Conservation (phyloP, 2,113 vertebrate genomes). For the Tychaedon coryphoeus region DNA sequence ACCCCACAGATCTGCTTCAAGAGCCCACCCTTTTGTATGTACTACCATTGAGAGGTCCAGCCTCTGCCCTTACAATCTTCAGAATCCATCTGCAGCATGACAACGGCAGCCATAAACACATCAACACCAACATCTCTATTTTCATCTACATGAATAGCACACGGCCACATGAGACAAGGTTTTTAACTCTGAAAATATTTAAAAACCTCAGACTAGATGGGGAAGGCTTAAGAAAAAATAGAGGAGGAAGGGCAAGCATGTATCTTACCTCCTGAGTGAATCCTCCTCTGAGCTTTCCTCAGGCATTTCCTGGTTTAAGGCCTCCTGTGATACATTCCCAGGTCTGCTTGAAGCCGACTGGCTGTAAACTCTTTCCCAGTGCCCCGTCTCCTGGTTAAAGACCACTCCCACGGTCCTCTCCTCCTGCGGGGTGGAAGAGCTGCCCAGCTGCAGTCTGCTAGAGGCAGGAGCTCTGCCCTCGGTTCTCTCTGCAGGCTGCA, state of each 20-base stretch:
- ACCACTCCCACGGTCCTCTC: constrained; percentile 93
- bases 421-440: constrained; percentile 78
- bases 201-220: not conserved
- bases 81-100: not conserved
- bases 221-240: not conserved
- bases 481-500: constrained; percentile 79
- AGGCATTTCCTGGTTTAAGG: constrained; percentile 98
- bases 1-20: not conserved
- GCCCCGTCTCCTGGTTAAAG: constrained; percentile 96
- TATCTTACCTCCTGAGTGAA: constrained; percentile 91
- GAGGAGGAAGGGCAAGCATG: not conserved
- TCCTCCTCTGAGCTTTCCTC: constrained; percentile 96
- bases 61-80: not conserved
- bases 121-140: not conserved
- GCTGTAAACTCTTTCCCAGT: constrained; percentile 94
- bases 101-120: not conserved
- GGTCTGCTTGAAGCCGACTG: constrained; percentile 83
- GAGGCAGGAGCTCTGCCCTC: constrained; percentile 73
- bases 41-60: not conserved
- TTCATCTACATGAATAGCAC: not conserved
- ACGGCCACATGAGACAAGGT: not conserved
- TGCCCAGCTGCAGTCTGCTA: constrained; percentile 81
- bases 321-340: constrained; percentile 89
- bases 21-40: not conserved
- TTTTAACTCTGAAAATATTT: not conserved